phyloP scores from a whole-genome alignment of 92 coral and sea anemone genomes.

The Phenganax subtilis region DNA sequence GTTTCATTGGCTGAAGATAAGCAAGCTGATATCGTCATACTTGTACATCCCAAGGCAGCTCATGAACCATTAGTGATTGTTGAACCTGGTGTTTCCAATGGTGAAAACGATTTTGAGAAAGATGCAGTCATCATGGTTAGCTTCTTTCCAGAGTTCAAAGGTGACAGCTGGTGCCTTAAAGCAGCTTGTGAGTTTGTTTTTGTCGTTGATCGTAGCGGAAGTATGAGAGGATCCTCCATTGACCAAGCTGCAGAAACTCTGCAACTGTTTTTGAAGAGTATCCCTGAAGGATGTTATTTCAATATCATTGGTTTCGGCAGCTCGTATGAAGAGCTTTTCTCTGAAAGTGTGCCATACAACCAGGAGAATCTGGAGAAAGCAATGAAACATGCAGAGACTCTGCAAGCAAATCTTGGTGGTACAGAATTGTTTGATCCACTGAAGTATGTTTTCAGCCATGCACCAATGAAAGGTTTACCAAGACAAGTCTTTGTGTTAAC shows the following conservation, averaged over 20 bases:
- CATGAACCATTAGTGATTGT: conserved; percentile 51
- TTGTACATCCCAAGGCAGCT: conserved; percentile 21
- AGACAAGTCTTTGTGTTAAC: conserved; percentile 83
- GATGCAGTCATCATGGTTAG: conserved; percentile 70
- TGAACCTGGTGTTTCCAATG: conserved; percentile 56
- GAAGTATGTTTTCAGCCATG: conserved; percentile 61
- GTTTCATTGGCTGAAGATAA: conserved; percentile 23
- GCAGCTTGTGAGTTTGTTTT: conserved; percentile 77
- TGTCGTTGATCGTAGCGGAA: conserved; percentile 86
- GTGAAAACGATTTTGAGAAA: conserved; percentile 55
- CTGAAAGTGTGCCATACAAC: conserved; percentile 57
- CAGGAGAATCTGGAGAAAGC: conserved; percentile 67
- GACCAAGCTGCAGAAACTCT: conserved; percentile 67
- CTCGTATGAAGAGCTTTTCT: conserved; percentile 57
- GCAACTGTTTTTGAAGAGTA: conserved; percentile 71
- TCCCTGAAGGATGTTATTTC: conserved; percentile 77
- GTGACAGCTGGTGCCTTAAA: conserved; percentile 48
- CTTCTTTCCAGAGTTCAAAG: conserved; percentile 65
- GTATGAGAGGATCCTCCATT: conserved; percentile 61
- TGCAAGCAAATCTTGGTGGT: conserved; percentile 73
- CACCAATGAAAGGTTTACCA: conserved; percentile 71
- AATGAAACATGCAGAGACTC: conserved; percentile 50
- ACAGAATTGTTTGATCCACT: conserved; percentile 72
- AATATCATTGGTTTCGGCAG: conserved; percentile 92
- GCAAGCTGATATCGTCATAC: conserved; percentile 26